A percentile compares a stretch with the other conserved stretches of the same genome.
phyloP scores from a whole-genome alignment of 2,797 vertebrate species.

The Enteromius paludinosus region DNA sequence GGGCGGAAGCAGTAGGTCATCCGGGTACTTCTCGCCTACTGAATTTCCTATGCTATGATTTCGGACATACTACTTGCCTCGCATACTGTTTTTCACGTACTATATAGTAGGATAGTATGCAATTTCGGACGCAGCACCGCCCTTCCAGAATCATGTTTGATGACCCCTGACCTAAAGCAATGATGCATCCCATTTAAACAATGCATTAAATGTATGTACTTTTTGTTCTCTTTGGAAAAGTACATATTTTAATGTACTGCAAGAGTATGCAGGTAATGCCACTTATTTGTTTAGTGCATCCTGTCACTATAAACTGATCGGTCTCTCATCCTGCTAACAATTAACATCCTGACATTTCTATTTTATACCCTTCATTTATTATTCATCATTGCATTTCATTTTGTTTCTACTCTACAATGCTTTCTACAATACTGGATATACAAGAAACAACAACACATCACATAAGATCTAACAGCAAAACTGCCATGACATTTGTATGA shows the following conservation, averaged over 20 bases:
- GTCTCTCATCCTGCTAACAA: background rate
- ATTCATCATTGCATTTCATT: background rate
- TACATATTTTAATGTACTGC: background rate
- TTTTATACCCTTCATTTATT: slow-evolving; percentile 10
- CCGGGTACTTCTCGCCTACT: too few species aligned
- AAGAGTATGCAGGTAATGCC: background rate
- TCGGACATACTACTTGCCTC: too few species aligned
- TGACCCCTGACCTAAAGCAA: background rate
- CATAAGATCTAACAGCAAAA: background rate
- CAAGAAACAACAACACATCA: background rate
- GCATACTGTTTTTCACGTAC: too few species aligned
- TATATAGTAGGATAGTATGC: too few species aligned
- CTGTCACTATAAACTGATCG: background rate
- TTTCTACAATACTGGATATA: background rate
- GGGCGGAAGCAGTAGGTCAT: too few species aligned
- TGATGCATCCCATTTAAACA: background rate
- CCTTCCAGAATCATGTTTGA: too few species aligned
- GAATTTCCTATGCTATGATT: too few species aligned
- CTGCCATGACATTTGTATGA: background rate
- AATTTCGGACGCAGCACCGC: too few species aligned
- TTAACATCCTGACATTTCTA: slow-evolving; percentile 9
- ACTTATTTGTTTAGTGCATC: background rate
- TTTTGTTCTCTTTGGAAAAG: background rate
- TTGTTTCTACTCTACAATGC: background rate
- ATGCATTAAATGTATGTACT: background rate